Evolutionary conservation across 1,140 invertebrate species (phyloP).

Genomic region (Ericerus pela): DNA sequence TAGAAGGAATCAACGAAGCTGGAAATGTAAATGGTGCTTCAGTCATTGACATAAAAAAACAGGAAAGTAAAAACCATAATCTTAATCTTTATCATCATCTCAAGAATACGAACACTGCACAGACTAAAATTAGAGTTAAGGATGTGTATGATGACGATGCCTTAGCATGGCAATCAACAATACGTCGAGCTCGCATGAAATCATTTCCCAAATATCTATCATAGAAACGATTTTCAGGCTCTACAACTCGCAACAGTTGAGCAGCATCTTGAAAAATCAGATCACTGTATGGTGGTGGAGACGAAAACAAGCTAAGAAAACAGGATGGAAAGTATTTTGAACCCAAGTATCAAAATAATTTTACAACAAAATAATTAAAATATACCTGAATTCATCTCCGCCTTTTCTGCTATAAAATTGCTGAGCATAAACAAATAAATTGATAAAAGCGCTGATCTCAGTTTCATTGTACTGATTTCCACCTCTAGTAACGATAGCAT

Average conservation of each 20-base stretch:
- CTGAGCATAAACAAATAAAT: conserved; percentile 77
- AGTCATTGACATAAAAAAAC: too few species aligned
- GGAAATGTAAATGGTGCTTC: too few species aligned
- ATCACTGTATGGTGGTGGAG: conserved; percentile 60
- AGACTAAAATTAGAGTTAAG: neutral
- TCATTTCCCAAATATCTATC: conserved; percentile 53
- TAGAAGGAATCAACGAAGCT: too few species aligned
- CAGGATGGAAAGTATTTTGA: neutral
- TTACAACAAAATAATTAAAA: neutral
- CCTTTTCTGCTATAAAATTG: conserved; percentile 75
- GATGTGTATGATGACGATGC: too few species aligned
- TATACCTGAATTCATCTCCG: conserved; percentile 64
- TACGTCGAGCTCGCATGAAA: conserved; percentile 56
- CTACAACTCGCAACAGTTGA: conserved; percentile 58
- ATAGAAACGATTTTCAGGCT: conserved; percentile 43
- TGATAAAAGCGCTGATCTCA: conserved; percentile 65
- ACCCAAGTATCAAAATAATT: neutral
- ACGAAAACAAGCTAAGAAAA: conserved; percentile 81
- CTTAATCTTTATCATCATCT: neutral
- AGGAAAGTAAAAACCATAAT: conserved; percentile 9
- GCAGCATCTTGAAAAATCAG: conserved; percentile 86
- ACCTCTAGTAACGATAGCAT: conserved; percentile 76
- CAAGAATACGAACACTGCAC: neutral
- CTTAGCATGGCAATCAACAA: conserved; percentile 59
- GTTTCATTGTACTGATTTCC: conserved; percentile 58